Evolutionary conservation across 2,113 vertebrate species (phyloP).

Genomic region (Cheilinus undulatus): DNA sequence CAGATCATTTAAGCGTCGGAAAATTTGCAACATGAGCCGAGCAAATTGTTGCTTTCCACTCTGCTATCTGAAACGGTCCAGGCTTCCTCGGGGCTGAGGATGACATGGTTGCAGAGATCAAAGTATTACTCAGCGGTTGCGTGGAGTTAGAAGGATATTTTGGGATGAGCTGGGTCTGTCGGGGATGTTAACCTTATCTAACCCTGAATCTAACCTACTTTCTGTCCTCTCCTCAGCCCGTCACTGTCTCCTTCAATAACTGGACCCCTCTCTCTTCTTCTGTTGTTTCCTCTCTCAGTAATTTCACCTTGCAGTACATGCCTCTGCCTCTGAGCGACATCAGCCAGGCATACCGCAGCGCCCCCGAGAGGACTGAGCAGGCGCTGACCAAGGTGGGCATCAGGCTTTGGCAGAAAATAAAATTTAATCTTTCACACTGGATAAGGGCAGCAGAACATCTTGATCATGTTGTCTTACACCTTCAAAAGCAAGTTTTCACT

Average conservation of each 20-base stretch:
- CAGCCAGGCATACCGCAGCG: slow-evolving; percentile 90
- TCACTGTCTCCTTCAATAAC: slow-evolving; percentile 36
- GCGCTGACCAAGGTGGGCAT: slow-evolving; percentile 89
- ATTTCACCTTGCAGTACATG: slow-evolving; percentile 94
- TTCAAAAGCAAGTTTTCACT: background rate
- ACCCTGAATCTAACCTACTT: slow-evolving; percentile 55
- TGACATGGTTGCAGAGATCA: slow-evolving; percentile 69
- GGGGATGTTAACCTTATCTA: slow-evolving; percentile 64
- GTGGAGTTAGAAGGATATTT: slow-evolving; percentile 54
- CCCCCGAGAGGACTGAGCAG: slow-evolving; percentile 90
- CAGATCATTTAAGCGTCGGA: slow-evolving; percentile 14
- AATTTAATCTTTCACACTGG: background rate
- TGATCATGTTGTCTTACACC: background rate
- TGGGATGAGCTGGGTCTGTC: slow-evolving; percentile 45
- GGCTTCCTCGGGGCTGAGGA: slow-evolving; percentile 50
- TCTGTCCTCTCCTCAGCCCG: slow-evolving; percentile 18
- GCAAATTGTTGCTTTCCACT: slow-evolving; percentile 58
- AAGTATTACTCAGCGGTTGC: slow-evolving; percentile 56
- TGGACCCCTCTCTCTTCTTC: slow-evolving; percentile 10
- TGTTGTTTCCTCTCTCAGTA: slow-evolving; percentile 79
- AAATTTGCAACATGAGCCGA: slow-evolving; percentile 37
- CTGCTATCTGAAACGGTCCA: slow-evolving; percentile 65
- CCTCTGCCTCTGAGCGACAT: slow-evolving; percentile 92
- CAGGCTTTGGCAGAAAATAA: background rate
- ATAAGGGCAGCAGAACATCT: background rate